Base-by-base conservation (phyloP, 2,797 vertebrate genomes). In the Rhyacichthys aspro region DNA sequence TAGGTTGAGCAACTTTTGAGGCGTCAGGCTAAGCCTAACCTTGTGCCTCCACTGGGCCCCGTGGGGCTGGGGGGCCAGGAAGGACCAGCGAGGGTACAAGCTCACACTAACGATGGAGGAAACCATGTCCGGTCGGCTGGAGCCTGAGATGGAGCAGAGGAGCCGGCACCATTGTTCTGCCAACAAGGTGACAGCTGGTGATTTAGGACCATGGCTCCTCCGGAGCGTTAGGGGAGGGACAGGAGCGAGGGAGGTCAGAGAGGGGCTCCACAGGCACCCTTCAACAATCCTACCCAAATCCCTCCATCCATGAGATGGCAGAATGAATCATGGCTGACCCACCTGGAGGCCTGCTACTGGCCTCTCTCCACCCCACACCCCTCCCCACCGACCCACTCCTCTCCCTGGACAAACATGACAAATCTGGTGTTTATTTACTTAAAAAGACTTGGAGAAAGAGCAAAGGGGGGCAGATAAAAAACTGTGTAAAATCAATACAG, bases 351-450 rank as follows among this genome's bases (percentile, higher is more conserved):
- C 85, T 42, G 55, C 60, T 65, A 68, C 81, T 84, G 81, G 84
- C 76, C 85, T 65, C 63, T 79, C 68, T 73, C 68, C 62, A 53
- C 60, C 64, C 62, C 63, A 63, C 74, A 71, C 43, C 55, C 59
- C 48, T 63, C 69, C 61, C 67, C 64, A 76, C 79, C 71, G 23
- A 82, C 69, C 78, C 79, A 64, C 82, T 76, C 84, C 69, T 70
- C 71, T 74, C 76, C 57, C 76, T 74, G 81, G 86, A 86, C 79
- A 82, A 87, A 90, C 83, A 89, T 92, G 92, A 93, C 90, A 93
- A 92, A 93, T 93, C 86, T 89, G 87, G 84, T 93, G 90, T 93
- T 94, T 93, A 92, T 93, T 93, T 93, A 93, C 91, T 90, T 87
- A 76, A 86, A 84, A 89, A 87, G 86, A 84, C 82, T 73, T 67